These are phyloP conservation scores for Trachelus tabidus DNA, from an alignment of 2,888 invertebrate genomes.

Conservation along the genomic window DNA sequence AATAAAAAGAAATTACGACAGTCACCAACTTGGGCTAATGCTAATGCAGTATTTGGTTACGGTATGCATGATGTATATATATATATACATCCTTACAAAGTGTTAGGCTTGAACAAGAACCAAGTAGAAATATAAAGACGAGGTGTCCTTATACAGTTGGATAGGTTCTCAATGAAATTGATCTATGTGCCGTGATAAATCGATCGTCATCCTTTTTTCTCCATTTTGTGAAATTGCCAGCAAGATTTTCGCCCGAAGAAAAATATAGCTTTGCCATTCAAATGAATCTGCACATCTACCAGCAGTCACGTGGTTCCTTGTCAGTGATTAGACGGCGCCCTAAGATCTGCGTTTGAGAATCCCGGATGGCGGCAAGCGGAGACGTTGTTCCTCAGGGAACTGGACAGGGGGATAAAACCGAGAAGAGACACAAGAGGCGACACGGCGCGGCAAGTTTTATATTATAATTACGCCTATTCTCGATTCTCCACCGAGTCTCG, in stretches of 20 bases:
- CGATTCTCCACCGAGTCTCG: constrained; percentile 32
- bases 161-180: background rate
- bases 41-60: constrained; percentile 27
- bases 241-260: background rate
- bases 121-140: constrained; percentile 39
- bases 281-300: background rate
- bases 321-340: background rate
- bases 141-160: constrained; percentile 7
- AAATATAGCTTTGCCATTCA: background rate
- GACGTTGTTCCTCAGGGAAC: constrained; percentile 48
- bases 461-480: constrained; percentile 59
- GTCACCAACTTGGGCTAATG: constrained; percentile 25
- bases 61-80: background rate
- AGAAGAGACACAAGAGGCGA: constrained; percentile 47
- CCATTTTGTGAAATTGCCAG: background rate
- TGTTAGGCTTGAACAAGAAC: constrained; percentile 38
- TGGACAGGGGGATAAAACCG: constrained; percentile 45
- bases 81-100: constrained; percentile 1
- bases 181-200: background rate
- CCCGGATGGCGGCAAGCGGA: constrained; percentile 36
- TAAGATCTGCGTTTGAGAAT: constrained; percentile 30
- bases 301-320: background rate
- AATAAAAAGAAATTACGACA: constrained; percentile 28
- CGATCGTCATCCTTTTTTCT: background rate
- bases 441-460: constrained; percentile 56